Conservation (phyloP, 2,797 vertebrate species). For the Anolis apletophallus region DNA sequence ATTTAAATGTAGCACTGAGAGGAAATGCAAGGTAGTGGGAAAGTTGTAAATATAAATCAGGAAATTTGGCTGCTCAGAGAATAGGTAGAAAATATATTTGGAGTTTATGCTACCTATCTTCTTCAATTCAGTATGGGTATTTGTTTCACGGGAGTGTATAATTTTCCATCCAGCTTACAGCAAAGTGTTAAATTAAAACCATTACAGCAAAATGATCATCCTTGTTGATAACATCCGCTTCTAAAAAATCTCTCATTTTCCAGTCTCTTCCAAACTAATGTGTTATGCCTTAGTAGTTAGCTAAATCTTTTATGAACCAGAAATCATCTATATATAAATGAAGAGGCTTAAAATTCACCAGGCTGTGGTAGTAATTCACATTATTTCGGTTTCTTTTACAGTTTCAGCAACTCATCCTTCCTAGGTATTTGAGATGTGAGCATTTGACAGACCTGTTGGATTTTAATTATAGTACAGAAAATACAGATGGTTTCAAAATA, state of each 20-base stretch:
- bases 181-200: slow-evolving; percentile 46
- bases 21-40: slow-evolving; percentile 26
- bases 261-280: slow-evolving; percentile 40
- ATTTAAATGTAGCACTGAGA: slow-evolving; percentile 54
- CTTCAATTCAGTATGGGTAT: slow-evolving; percentile 30
- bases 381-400: slow-evolving; percentile 48
- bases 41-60: slow-evolving; percentile 64
- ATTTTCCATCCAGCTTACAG: slow-evolving; percentile 26
- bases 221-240: slow-evolving; percentile 40
- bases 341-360: slow-evolving; percentile 49
- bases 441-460: slow-evolving; percentile 62
- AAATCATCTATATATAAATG: slow-evolving; percentile 49
- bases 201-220: slow-evolving; percentile 45
- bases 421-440: slow-evolving; percentile 54
- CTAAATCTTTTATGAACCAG: slow-evolving; percentile 54
- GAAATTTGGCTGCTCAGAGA: slow-evolving; percentile 36
- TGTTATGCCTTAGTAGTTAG: slow-evolving; percentile 45
- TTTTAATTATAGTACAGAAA: slow-evolving; percentile 52
- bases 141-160: slow-evolving; percentile 41
- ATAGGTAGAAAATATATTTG: slow-evolving; percentile 42
- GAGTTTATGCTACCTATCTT: slow-evolving; percentile 22
- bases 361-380: slow-evolving; percentile 10
- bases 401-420: slow-evolving; percentile 35
- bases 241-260: slow-evolving; percentile 55
- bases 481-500: slow-evolving; percentile 52